phyloP scores from a whole-genome alignment of 2,113 vertebrate genomes.

The Hepsetus odoe region DNA sequence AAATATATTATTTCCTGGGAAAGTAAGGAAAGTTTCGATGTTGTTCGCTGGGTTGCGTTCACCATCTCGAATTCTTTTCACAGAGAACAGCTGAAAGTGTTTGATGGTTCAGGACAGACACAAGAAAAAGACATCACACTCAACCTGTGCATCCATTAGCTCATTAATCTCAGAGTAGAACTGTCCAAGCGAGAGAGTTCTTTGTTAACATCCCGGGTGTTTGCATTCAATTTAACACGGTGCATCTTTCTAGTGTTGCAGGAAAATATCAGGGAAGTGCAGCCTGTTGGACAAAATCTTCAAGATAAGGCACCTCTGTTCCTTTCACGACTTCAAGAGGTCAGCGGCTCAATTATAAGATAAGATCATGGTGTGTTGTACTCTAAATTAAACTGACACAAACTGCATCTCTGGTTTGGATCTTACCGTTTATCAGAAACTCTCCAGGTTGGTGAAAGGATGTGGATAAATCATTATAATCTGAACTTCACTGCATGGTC shows the following conservation, averaged over 20 bases:
- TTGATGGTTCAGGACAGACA: slow-evolving; percentile 13
- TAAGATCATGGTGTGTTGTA: slow-evolving; percentile 51
- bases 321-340: slow-evolving; percentile 31
- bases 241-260: neutral
- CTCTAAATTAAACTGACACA: neutral
- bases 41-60: slow-evolving; percentile 5
- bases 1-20: no score
- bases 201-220: neutral
- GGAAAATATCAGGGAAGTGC: neutral
- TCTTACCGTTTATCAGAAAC: neutral
- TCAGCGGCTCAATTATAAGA: slow-evolving; percentile 59
- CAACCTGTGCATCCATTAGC: neutral
- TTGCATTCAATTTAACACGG: neutral
- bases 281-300: neutral
- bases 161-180: slow-evolving; percentile 6
- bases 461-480: neutral
- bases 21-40: no score
- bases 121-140: slow-evolving; percentile 24
- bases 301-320: slow-evolving; percentile 38
- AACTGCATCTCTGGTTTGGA: neutral
- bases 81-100: neutral
- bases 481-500: no score
- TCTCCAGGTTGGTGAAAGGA: neutral
- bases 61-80: neutral
- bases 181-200: neutral